These are phyloP conservation scores for Ctenosaura bakeri DNA, from an alignment of 2,797 vertebrate species.

Conservation along the genomic window DNA sequence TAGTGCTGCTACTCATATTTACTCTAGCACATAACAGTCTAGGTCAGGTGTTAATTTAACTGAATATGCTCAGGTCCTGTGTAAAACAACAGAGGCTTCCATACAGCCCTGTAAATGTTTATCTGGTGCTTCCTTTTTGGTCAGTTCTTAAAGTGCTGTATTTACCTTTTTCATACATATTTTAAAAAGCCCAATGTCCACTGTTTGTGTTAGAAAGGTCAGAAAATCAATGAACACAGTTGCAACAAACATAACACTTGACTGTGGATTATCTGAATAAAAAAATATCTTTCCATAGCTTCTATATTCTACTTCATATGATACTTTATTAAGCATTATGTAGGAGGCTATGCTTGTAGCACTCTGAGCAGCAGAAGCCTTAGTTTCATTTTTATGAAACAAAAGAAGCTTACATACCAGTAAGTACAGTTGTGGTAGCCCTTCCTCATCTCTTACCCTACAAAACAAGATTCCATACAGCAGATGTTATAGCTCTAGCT, in stretches of 20 bases:
- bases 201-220: neutral
- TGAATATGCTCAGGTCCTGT: neutral
- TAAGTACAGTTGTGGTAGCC: conserved; percentile 77
- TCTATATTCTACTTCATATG: neutral
- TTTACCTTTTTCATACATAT: neutral
- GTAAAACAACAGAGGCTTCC: conserved; percentile 44
- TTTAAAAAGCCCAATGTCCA: conserved; percentile 18
- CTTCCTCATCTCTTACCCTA: conserved; percentile 78
- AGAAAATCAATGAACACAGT: conserved; percentile 28
- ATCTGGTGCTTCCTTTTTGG: conserved; percentile 12
- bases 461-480: conserved; percentile 81
- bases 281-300: conserved; percentile 2
- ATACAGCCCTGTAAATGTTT: neutral
- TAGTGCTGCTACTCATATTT: neutral
- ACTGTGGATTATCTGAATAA: neutral
- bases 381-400: conserved; percentile 73
- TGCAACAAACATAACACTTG: conserved; percentile 14
- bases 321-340: conserved; percentile 9
- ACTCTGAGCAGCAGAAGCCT: conserved; percentile 42
- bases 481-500: conserved; percentile 78
- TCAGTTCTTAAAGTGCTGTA: neutral
- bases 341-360: conserved; percentile 40
- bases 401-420: conserved; percentile 81
- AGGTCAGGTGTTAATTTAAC: conserved; percentile 12
- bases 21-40: neutral